Base-by-base conservation (phyloP, 2,113 vertebrate species). In the Gasterosteus nipponicus region DNA sequence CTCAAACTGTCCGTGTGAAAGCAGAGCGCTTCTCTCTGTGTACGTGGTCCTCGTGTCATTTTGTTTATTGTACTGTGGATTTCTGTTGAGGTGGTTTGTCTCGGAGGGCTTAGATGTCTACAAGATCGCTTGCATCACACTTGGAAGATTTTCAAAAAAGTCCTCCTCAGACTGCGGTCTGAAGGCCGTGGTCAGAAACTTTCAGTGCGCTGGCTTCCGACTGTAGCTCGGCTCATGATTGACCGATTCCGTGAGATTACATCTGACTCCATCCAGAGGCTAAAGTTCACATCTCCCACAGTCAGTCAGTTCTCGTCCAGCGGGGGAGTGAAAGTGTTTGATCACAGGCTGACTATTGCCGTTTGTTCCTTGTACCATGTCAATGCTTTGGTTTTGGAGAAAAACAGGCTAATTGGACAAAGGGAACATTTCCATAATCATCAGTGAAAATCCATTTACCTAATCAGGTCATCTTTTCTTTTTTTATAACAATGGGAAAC, bases 261-360 rank as follows among this genome's bases (percentile, higher is more conserved):
- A 44, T 75, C 59, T 46, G 47, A 77, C 79, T 76, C 22, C 47
- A 56, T n/a, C 73, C 62, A 11, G n/a, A 71, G 82, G 64, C 73
- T 65, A 53, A 80, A 38, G 56, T 74, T 80, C 70, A 71, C 41
- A 44, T 69, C 46, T 65, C 57, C 57, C 62, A 74, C 26, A 64
- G 42, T 22, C 3, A 10, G 68, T 63, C 49, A 61, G 69, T 49
- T 73, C n/a, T 44, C 42, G 5, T 18, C 46, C 44, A n/a, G 4
- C 47, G 29, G 39, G 63, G 33, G 39, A 71, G 5, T 56, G 54
- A 70, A 33, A 14, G 42, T 56, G 46, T 63, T 86, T n/a, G 69
- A 26, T 67, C 60, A 39, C 7, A 60, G 61, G 26, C 57, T 38
- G 42, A 12, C 35, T 62, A 22, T 70, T 75, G 49, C 44, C 22